These are phyloP conservation scores for Zaprionus ornatus DNA, from an alignment of 1,140 invertebrate species.

Conservation along the genomic window DNA sequence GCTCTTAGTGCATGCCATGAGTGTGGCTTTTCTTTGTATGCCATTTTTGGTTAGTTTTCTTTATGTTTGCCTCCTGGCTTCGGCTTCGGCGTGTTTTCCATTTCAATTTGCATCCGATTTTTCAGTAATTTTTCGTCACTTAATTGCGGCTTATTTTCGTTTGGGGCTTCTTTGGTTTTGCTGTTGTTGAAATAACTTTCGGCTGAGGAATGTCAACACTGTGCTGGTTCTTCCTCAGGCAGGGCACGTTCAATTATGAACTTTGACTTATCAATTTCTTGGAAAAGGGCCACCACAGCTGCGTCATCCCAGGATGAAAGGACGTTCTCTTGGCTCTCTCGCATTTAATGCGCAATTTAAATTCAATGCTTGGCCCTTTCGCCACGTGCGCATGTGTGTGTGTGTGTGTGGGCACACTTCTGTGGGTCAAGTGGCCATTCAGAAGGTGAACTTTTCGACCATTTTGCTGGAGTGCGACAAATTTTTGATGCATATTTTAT, in stretches of 20 bases:
- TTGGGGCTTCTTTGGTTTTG: not conserved
- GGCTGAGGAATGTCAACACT: constrained; percentile 33
- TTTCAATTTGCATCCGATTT: constrained; percentile 65
- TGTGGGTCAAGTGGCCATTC: constrained; percentile 76
- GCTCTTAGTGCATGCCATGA: constrained; percentile 58
- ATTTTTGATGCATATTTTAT: constrained; percentile 80
- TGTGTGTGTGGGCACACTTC: constrained; percentile 27
- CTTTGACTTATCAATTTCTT: constrained; percentile 80
- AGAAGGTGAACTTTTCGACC: constrained; percentile 72
- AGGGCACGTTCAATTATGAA: constrained; percentile 63
- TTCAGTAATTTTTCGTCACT: constrained; percentile 17
- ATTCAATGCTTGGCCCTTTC: constrained; percentile 63
- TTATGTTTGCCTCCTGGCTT: constrained; percentile 45
- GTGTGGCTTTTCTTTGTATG: constrained; percentile 19
- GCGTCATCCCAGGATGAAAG: constrained; percentile 29
- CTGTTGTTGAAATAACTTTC: constrained; percentile 21
- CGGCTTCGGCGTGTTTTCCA: constrained; percentile 47
- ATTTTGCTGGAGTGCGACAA: constrained; percentile 69
- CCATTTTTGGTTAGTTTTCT: constrained; percentile 40
- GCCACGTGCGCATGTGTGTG: constrained; percentile 17
- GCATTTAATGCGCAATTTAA: constrained; percentile 78
- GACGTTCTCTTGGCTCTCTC: constrained; percentile 46
- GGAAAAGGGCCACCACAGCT: constrained; percentile 47
- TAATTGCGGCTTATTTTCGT: constrained; percentile 32
- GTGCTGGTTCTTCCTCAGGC: constrained; percentile 14